Evolutionary conservation across 2,113 vertebrate genomes (phyloP), one percentile per base, ranked within the genome.

Genomic region (Limanda limanda): DNA sequence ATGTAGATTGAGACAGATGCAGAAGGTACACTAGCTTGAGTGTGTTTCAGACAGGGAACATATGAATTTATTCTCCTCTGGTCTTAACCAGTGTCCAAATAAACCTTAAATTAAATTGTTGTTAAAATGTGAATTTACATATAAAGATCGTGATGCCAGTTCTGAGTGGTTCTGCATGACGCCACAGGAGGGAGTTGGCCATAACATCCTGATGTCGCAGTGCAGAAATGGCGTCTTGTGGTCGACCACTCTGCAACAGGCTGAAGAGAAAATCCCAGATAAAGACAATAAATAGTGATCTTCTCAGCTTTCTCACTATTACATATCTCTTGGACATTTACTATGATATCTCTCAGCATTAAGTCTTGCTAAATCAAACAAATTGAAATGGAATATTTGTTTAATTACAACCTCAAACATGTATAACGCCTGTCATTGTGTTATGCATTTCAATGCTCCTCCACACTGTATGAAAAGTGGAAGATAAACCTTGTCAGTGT

Each of bases 201-300:
- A 35, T 70, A 45, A 3, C 24, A 48, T 77, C 70, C 73, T 82
- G 67, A 79, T 88, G 90, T 83, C 88, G 87, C 92, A 93, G 79
- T 93, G 85, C 87, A 88, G 89, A 86, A 84, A 14, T 20, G 20
- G 3, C 40, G 71, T 58, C 63, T 60, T 17, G n/a, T 45, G 59
- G 35, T 21, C 4, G 21, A 15, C 24, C 20, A 40, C 55, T 21
- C 58, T 56, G 71, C 83, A 88, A 82, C 85, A 86, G 83, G 75
- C 75, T 60, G 68, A 6, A 68, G 45, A 17, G 12, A 45, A 75
- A 31, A n/a, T 20, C 25, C 42, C n/a, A 31, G 20, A 62, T 8
- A 23, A n/a, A 35, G 10, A 12, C n/a, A 5, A 10, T 17, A 0
- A 20, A 27, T 48, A 7, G 21, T 37, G 8, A 61, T 51, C 55